phyloP scores from a whole-genome alignment of 2,113 vertebrate species.

The Anser brachyrhynchus region DNA sequence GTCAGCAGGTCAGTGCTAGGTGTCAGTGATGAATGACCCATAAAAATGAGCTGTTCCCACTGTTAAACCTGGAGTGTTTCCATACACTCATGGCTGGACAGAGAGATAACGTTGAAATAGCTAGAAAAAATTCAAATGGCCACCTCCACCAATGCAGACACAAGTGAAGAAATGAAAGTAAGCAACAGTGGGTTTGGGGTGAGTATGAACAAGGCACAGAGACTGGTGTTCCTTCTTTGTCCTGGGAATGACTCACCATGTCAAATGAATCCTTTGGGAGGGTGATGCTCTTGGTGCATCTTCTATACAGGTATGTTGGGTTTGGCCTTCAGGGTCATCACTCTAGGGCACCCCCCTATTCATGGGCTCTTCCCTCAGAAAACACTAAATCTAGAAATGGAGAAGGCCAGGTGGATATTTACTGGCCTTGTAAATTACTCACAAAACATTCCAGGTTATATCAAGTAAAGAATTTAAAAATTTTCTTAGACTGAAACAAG shows the following conservation, averaged over 20 bases:
- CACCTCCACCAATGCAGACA: background rate
- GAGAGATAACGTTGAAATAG: background rate
- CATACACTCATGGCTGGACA: background rate
- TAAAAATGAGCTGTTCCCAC: background rate
- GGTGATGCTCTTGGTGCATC: background rate
- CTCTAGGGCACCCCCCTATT: background rate
- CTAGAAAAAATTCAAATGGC: background rate
- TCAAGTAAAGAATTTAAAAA: background rate
- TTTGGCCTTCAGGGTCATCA: background rate
- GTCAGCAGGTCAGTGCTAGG: background rate
- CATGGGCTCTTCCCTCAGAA: background rate
- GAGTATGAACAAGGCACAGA: background rate
- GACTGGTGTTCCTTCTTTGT: background rate
- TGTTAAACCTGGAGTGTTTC: background rate
- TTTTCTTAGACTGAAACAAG: background rate
- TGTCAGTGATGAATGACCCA: background rate
- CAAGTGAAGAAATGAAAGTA: background rate
- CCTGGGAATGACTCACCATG: background rate
- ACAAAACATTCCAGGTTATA: background rate
- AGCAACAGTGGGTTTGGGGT: background rate
- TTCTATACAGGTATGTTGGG: background rate
- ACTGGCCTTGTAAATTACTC: background rate
- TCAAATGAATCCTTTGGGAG: background rate
- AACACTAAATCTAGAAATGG: background rate
- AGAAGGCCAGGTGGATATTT: background rate